Base-by-base conservation (phyloP, 2,888 invertebrate genomes). In the Psylliodes chrysocephalus region DNA sequence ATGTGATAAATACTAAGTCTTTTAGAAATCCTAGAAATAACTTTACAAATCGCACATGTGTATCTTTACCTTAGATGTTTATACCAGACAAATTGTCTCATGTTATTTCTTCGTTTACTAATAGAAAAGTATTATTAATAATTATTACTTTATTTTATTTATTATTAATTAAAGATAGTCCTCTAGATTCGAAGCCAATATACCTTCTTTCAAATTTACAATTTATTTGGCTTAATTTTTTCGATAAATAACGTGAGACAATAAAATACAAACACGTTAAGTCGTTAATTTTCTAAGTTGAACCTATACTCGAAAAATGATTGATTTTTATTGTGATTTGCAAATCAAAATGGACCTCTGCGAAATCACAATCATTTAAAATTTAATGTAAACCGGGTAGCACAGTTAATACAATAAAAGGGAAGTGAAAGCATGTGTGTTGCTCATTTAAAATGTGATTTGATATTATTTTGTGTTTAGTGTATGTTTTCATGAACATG, bases 1-100 rank as follows among this genome's bases (percentile, higher is more conserved):
- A 79, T 78, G 79, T 80, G 80, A 80, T 81, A 80, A 67, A 70
- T 46, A 66, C 68, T 42, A 53, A 63, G 54, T 54, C 61, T 47
- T 60, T 54, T 35, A 47, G 61, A 59, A 66, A 59, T 63, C n/a
- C 42, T 68, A 52, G 47, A 60, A 61, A 14, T 60, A 46, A 55
- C 25, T 14, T 47, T 53, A 62, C 15, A 19, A 60, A 53, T 54
- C 59, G 64, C 66, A 67, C 63, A 64, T 30, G 52, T 57, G 56
- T 44, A 55, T 44, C 42, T 56, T 56, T 28, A 40, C 30, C 40
- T 46, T 33, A 56, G 44, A 28, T 42, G 54, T 54, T 54, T 56
- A 17, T 56, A 56, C 46, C n/a, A 46, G 8, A 56, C n/a, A 55
- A 40, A 55, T 17, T 56, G 44, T 44, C 49, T 44, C 17, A 17